These are phyloP conservation scores for Bombus confusus DNA, from an alignment of 1,140 invertebrate species.

Conservation along the genomic window DNA sequence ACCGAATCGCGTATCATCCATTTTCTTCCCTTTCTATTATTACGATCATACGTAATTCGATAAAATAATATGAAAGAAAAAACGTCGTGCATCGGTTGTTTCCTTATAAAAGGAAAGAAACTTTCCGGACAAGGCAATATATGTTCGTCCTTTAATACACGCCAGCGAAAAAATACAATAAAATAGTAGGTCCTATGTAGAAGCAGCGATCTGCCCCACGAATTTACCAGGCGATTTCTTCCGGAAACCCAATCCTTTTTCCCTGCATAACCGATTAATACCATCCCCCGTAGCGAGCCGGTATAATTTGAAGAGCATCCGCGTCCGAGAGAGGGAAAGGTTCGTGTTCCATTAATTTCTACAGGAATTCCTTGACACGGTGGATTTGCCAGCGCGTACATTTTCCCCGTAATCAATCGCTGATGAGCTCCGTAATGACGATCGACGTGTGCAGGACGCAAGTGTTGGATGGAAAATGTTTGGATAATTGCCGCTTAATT, in stretches of 20 bases:
- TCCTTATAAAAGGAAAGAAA: no score
- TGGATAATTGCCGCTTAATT: constrained; percentile 47
- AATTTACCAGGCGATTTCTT: neutral
- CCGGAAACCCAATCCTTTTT: neutral
- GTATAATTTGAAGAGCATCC: neutral
- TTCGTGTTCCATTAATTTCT: constrained; percentile 32
- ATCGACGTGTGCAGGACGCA: neutral
- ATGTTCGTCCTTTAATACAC: neutral
- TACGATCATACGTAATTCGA: no score
- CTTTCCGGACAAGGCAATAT: no score
- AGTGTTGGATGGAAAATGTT: constrained; percentile 38
- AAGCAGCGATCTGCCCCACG: no score
- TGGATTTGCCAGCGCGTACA: neutral
- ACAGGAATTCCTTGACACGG: constrained; percentile 25
- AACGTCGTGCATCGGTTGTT: no score
- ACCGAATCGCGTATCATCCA: no score
- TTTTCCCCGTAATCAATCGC: constrained; percentile 43
- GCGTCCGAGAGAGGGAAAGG: neutral
- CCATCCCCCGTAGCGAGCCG: no score
- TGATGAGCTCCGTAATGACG: constrained; percentile 42
- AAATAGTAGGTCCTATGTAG: neutral
- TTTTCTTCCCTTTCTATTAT: no score
- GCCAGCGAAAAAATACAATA: neutral
- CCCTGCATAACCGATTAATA: neutral
- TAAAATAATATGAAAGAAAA: no score